Evolutionary conservation across 1,140 invertebrate species (phyloP).

Genomic region (Drosophila tani): DNA sequence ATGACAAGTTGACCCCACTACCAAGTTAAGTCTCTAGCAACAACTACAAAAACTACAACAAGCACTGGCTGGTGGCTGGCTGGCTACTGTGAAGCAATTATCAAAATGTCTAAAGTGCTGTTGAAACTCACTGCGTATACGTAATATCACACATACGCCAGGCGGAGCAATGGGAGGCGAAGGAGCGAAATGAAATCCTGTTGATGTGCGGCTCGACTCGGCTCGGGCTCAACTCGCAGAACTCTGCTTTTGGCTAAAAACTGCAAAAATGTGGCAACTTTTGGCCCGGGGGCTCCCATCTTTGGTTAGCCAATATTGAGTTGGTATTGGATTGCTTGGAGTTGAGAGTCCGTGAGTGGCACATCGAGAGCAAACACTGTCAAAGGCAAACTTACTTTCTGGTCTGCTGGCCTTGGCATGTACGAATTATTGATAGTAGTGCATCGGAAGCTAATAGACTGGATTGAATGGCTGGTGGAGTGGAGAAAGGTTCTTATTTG

Average conservation of each 20-base stretch:
- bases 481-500: not conserved
- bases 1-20: conserved; percentile 71
- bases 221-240: conserved; percentile 24
- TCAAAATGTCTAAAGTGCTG: conserved; percentile 49
- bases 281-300: not conserved
- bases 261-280: conserved; percentile 32
- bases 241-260: conserved; percentile 14
- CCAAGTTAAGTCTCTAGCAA: conserved; percentile 28
- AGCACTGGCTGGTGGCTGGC: not conserved
- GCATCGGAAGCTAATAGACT: conserved; percentile 28
- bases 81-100: conserved; percentile 46
- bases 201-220: conserved; percentile 35
- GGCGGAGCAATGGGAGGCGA: not conserved
- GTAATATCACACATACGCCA: conserved; percentile 49
- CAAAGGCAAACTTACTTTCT: conserved; percentile 23
- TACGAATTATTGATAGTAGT: conserved; percentile 38
- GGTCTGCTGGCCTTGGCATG: conserved; percentile 32
- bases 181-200: conserved; percentile 27
- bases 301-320: conserved; percentile 51
- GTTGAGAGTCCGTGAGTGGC: not conserved
- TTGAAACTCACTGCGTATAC: conserved; percentile 37
- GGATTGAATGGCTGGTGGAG: conserved; percentile 9
- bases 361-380: conserved; percentile 17
- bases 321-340: conserved; percentile 38
- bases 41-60: conserved; percentile 21